Evolutionary conservation across 2,113 vertebrate species (phyloP).

Genomic region (Miniopterus natalensis): DNA sequence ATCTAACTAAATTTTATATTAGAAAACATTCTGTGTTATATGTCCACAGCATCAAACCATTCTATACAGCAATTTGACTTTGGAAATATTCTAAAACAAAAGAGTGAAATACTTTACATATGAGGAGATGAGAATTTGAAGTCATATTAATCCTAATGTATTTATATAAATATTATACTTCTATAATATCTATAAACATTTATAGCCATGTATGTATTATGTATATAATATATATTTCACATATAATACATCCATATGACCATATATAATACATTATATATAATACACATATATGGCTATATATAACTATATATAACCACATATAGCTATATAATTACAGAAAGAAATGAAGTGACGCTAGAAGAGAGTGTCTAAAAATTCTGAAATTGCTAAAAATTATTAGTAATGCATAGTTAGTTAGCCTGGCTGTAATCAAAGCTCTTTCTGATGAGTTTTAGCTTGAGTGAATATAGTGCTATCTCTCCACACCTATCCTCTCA

Average conservation of each 20-base stretch:
- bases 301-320: neutral
- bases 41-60: neutral
- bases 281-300: neutral
- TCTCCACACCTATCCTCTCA: neutral
- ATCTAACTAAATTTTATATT: neutral
- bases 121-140: neutral
- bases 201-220: neutral
- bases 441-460: neutral
- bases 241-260: neutral
- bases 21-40: slow-evolving; percentile 3
- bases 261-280: neutral
- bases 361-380: neutral
- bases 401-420: neutral
- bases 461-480: fast-evolving
- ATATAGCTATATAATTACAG: neutral
- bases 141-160: neutral
- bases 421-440: neutral
- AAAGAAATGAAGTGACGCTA: neutral
- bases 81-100: neutral
- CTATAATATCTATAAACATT: neutral
- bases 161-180: no score
- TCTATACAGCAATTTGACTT: neutral
- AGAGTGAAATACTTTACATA: neutral
- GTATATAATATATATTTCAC: neutral
- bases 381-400: neutral